Evolutionary conservation across 1,140 invertebrate species (phyloP).

Genomic region (Ceratina calcarata): DNA sequence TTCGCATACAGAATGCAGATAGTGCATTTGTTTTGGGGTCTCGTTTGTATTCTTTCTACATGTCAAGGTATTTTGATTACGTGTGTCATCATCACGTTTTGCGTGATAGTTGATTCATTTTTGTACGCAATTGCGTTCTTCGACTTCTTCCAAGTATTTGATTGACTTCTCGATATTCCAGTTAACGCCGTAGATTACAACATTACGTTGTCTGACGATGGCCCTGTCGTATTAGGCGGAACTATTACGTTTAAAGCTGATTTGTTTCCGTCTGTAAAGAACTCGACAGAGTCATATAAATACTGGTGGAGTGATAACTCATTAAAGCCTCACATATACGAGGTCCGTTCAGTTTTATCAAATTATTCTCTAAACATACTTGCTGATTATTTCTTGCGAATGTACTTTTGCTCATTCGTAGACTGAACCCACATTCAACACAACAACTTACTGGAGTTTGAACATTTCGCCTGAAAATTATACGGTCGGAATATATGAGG

Average conservation of each 20-base stretch:
- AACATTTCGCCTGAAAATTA: constrained; percentile 81
- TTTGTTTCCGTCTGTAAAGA: too few relatives aligned
- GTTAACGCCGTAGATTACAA: constrained; percentile 59
- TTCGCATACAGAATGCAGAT: constrained; percentile 50
- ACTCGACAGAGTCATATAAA: too few relatives aligned
- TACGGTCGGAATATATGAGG: constrained; percentile 82
- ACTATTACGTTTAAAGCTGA: constrained; percentile 84
- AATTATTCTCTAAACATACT: too few relatives aligned
- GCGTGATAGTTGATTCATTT: neutral
- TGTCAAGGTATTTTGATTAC: constrained; percentile 49
- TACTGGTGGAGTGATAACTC: constrained; percentile 84
- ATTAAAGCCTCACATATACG: constrained; percentile 77
- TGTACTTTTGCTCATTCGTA: constrained; percentile 19
- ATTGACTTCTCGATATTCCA: constrained; percentile 44
- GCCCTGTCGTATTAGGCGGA: constrained; percentile 84
- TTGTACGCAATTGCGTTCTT: neutral
- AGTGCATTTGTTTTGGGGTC: constrained; percentile 60
- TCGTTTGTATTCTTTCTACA: constrained; percentile 43
- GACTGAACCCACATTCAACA: constrained; percentile 59
- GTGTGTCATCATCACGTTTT: neutral
- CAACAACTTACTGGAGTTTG: constrained; percentile 81
- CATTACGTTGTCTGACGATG: constrained; percentile 81
- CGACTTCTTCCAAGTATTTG: neutral
- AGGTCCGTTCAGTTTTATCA: constrained; percentile 73
- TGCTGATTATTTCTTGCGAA: neutral